Base-by-base conservation (phyloP, 2,797 vertebrate species). In the Hypotaenidia okinawae region DNA sequence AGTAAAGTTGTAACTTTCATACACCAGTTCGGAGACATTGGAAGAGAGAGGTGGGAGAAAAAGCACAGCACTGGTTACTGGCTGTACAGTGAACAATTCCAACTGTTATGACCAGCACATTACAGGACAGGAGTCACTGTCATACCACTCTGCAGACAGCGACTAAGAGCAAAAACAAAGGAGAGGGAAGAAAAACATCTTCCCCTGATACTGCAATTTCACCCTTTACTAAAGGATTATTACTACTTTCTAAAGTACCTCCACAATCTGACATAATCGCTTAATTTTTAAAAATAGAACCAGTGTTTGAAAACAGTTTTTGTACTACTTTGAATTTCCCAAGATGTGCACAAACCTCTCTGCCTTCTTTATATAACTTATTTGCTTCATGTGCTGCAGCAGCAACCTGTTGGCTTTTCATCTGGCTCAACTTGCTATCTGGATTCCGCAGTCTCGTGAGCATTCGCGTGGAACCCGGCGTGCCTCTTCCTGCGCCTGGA, bases 371-470 rank as follows among this genome's bases (percentile, higher is more conserved):
- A 97, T 98, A 98, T 75, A 98, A 98, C 94, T 98, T 99, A 98
- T 99, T 99, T 91, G 99, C 98, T 97, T 99, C 99, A 10, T 99
- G 99, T 76, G 98, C 98, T 79, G 99, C 99, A 43, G 99, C 99
- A 88, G 99, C 99, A 95, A 99, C 99, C 98, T 99, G 99, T 82
- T 99, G 99, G 96, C 96, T 99, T 98, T 99, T 99, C 78, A 99
- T 96, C 96, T 99, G 99, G 97, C 99, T 99, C 79, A 99, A 98
- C 93, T 99, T 99, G 98, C 99, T 99, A 1, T 99, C 99, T 10
- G 99, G 99, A 94, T 99, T 99, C 94, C 99, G 98, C 93, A 99
- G 97, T 23, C 99, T 98, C 13, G 99, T 99, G 96, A 99, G 99
- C 98, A 99, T 99, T 69, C 99, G 98, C 1, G 98, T 99, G 0